phyloP scores from a whole-genome alignment of 2,113 vertebrate genomes.

The Epinephelus cyanopodus region DNA sequence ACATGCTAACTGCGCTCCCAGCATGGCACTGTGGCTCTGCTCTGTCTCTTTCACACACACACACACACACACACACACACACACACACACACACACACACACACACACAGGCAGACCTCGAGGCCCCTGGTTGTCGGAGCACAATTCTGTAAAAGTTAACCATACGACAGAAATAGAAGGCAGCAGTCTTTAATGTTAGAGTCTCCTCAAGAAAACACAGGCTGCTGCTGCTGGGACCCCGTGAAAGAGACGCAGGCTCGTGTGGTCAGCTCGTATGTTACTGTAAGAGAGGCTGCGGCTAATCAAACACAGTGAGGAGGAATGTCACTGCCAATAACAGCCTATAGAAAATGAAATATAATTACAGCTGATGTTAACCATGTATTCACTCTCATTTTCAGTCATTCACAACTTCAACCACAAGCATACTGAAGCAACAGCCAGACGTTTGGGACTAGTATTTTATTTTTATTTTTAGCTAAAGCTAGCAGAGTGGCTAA shows the following conservation, averaged over 20 bases:
- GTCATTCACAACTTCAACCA: background rate
- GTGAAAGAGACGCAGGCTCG: conserved; percentile 70
- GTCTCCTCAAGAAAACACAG: conserved; percentile 63
- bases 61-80: conserved; percentile 43
- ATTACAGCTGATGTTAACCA: conserved; percentile 47
- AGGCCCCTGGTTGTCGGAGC: conserved; percentile 37
- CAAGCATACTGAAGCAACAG: background rate
- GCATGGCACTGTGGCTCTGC: conserved; percentile 41
- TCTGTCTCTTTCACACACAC: conserved; percentile 11
- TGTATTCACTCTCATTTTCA: conserved; percentile 38
- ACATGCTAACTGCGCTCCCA: conserved; percentile 61
- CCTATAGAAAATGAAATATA: conserved; percentile 42
- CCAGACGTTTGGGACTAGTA: background rate
- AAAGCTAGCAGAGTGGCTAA: background rate
- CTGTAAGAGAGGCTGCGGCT: conserved; percentile 60
- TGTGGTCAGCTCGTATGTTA: conserved; percentile 69
- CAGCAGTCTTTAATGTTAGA: conserved; percentile 70
- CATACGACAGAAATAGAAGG: conserved; percentile 77
- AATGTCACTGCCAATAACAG: conserved; percentile 43
- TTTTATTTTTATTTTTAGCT: background rate
- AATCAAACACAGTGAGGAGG: conserved; percentile 60
- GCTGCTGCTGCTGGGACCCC: conserved; percentile 66
- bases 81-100: conserved; percentile 1
- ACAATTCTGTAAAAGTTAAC: conserved; percentile 75
- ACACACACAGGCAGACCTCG: conserved; percentile 4